These are phyloP conservation scores for Nasonia giraulti DNA, from an alignment of 1,140 invertebrate species.

Conservation along the genomic window DNA sequence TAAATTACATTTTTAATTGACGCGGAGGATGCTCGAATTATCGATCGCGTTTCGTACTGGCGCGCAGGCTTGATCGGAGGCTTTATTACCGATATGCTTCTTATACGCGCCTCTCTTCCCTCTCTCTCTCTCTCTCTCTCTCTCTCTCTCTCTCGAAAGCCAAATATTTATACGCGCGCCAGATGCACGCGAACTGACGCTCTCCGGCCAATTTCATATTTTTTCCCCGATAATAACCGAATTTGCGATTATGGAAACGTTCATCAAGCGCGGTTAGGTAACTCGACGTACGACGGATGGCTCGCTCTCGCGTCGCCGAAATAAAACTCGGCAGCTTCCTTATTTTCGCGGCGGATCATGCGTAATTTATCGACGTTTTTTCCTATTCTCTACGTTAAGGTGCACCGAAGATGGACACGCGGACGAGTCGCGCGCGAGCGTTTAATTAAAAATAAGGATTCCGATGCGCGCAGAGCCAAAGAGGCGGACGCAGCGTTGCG, in stretches of 20 bases:
- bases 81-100: conserved; percentile 49
- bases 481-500: conserved; percentile 14
- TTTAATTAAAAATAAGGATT: neutral
- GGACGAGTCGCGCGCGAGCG: no score
- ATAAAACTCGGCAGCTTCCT: no score
- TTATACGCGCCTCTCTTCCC: neutral
- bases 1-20: conserved; percentile 72
- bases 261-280: neutral
- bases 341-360: no score
- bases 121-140: no score
- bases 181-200: neutral
- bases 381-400: no score
- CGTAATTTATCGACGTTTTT: neutral
- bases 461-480: neutral
- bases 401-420: no score
- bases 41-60: conserved; percentile 59
- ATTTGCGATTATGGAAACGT: neutral
- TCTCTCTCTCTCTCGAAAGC: neutral
- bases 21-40: conserved; percentile 68
- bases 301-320: no score
- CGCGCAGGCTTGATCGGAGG: conserved; percentile 32
- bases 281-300: neutral
- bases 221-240: neutral
- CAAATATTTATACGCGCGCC: conserved; percentile 39
- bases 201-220: neutral